A percentile compares a stretch with the other conserved stretches of the same genome.
Evolutionary conservation across 2,113 vertebrate genomes (phyloP).

Genomic region (Capricornis sumatraensis): DNA sequence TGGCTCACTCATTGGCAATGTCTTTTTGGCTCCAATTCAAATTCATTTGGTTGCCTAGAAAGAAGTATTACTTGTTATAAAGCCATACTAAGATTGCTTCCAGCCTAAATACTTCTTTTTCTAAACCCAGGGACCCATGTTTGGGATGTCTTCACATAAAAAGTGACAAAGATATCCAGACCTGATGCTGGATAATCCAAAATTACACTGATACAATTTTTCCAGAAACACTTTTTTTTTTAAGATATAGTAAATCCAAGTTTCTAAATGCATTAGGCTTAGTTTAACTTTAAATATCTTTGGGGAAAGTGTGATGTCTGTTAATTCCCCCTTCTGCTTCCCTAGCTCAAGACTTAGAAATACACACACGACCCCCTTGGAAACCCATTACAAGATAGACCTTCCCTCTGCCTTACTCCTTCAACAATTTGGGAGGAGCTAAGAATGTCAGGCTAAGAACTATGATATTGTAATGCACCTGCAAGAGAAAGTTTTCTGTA

Average conservation of each 20-base stretch:
- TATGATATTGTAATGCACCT: conserved; percentile 32
- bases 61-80: conserved; percentile 76
- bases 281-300: conserved; percentile 78
- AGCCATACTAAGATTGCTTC: conserved; percentile 74
- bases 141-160: conserved; percentile 69
- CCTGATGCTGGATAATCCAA: conserved; percentile 76
- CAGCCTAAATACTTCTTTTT: conserved; percentile 70
- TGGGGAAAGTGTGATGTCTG: conserved; percentile 71
- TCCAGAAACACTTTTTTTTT: conserved; percentile 75
- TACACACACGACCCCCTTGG: conserved; percentile 63
- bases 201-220: conserved; percentile 71
- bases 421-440: background rate
- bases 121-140: conserved; percentile 64
- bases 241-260: conserved; percentile 76
- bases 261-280: conserved; percentile 77
- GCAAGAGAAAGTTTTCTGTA: conserved; percentile 27
- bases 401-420: conserved; percentile 61
- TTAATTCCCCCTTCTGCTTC: conserved; percentile 78
- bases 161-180: conserved; percentile 73
- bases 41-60: conserved; percentile 75
- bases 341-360: conserved; percentile 72
- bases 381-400: conserved; percentile 54
- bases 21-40: conserved; percentile 77
- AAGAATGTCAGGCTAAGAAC: background rate
- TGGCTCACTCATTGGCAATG: conserved; percentile 71